Base-by-base conservation (phyloP, 1,140 invertebrate species). In the Atta colombica region DNA sequence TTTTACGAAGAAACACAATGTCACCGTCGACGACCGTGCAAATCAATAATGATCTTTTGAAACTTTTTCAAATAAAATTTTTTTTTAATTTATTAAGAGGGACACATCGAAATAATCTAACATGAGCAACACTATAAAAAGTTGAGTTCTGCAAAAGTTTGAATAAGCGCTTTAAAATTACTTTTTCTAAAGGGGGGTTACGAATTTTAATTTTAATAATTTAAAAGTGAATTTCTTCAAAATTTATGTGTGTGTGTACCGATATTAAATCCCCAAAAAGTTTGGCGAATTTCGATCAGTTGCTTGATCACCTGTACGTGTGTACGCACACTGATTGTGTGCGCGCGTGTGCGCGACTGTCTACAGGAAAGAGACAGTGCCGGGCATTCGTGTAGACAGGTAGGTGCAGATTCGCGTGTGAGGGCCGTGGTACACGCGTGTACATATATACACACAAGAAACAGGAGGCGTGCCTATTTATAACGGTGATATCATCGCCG, bases 401-500 rank as follows among this genome's bases (percentile, higher is more conserved):
- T 91, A 91, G 89, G 89, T 87, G 85, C 85, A 58, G 58, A 68
- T 45, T 16, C 60, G 55, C 85, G 77, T 53, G 71, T 72, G 89
- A 61, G 87, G 31, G 51, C n/a, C 35, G 60, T 51, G 66, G 55
- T 60, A 63, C 18, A 75, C 65, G 60, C 82, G 31, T 16, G 78
- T 77, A 86, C 69, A 89, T 87, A 82, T 81, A 85, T 80, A 58
- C 55, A 88, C 63, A 77, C 61, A 55, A 39, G 87, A 91, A 91
- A 93, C 92, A 93, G 92, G 92, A 94, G 93, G 94, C 90, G 93
- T 94, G 88, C 88, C 94, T 95, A 95, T 95, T 95, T 94, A 94
- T 92, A 94, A 94, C 90, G 92, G 92, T 95, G 94, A 95, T 94
- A 94, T 95, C 94, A 95, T 94, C 93, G 93, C 82, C 92, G 92